Conservation (phyloP, 2,888 invertebrate species). For the Tetanocera ferruginea region DNA sequence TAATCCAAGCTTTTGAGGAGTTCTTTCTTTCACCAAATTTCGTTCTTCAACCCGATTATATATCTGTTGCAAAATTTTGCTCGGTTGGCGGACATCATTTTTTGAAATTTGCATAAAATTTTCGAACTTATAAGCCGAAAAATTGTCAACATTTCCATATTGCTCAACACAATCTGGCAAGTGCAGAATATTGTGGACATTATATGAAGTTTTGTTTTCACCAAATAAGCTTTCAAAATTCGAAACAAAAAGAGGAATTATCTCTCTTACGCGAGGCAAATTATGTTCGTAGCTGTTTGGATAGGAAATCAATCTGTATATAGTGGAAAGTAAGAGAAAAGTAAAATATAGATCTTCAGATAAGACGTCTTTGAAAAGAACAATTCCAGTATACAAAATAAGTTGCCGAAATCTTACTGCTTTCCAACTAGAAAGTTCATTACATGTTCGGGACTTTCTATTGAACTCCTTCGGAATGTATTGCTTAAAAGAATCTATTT, state of each 20-base stretch:
- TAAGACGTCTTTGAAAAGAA: constrained; percentile 32
- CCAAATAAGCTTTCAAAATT: background rate
- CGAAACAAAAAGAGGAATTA: background rate
- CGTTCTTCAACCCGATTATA: too few species aligned
- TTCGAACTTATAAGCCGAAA: constrained; percentile 17
- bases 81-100: background rate
- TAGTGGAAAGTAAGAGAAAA: constrained; percentile 30
- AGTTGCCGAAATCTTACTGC: constrained; percentile 20
- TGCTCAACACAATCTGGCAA: background rate
- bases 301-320: constrained; percentile 23
- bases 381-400: constrained; percentile 37
- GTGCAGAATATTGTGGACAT: constrained; percentile 14
- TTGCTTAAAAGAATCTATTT: background rate
- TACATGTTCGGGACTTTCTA: constrained; percentile 35
- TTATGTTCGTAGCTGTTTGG: background rate
- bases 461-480: constrained; percentile 37
- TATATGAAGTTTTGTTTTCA: background rate
- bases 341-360: constrained; percentile 34
- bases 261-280: background rate
- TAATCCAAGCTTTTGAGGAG: too few species aligned
- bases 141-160: background rate
- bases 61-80: background rate
- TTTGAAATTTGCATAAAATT: constrained; percentile 8
- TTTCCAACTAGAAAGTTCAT: constrained; percentile 41
- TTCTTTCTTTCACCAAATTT: too few species aligned